Conservation (phyloP, 2,797 vertebrate genomes). For the Lophius americanus region DNA sequence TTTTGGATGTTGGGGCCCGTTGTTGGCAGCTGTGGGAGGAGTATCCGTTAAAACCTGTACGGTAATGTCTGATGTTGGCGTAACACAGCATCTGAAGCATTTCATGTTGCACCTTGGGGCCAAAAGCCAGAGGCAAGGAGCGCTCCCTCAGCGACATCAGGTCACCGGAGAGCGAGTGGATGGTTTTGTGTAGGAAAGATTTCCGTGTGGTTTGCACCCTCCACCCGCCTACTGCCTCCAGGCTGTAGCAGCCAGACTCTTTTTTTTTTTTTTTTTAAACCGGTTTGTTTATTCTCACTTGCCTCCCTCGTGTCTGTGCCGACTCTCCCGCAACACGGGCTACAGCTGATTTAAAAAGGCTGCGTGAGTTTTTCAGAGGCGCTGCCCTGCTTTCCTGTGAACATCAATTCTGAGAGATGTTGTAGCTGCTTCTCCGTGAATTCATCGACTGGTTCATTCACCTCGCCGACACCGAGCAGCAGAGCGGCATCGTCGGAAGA, state of each 20-base stretch:
- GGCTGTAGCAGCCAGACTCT: constrained; percentile 42
- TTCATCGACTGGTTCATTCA: constrained; percentile 20
- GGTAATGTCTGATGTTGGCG: constrained; percentile 22
- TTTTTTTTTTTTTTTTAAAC: constrained; percentile 12
- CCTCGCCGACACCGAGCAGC: constrained; percentile 9
- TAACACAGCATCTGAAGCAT: constrained; percentile 50
- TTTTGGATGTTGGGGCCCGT: not conserved
- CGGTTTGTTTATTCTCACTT: constrained; percentile 43
- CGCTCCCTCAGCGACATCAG: constrained; percentile 43
- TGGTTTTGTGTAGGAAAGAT: constrained; percentile 47
- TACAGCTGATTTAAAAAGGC: constrained; percentile 14
- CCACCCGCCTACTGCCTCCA: constrained; percentile 41
- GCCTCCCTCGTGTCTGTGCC: constrained; percentile 12
- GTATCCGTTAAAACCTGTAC: constrained; percentile 2
- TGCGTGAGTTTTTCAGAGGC: not conserved
- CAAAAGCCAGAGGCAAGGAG: constrained; percentile 57
- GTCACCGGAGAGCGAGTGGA: constrained; percentile 24
- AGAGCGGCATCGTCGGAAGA: constrained; percentile 13
- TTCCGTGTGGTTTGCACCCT: constrained; percentile 41
- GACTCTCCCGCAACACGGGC: constrained; percentile 19
- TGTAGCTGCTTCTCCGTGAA: constrained; percentile 9
- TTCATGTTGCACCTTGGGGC: constrained; percentile 58
- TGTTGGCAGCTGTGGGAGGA: constrained; percentile 5
- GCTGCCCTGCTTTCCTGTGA: not conserved
- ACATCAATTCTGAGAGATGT: not conserved